A percentile compares a stretch with the other conserved stretches of the same genome.
These are phyloP conservation scores for Calidris pygmaea DNA, from an alignment of 2,113 vertebrate species.

Conservation along the genomic window DNA sequence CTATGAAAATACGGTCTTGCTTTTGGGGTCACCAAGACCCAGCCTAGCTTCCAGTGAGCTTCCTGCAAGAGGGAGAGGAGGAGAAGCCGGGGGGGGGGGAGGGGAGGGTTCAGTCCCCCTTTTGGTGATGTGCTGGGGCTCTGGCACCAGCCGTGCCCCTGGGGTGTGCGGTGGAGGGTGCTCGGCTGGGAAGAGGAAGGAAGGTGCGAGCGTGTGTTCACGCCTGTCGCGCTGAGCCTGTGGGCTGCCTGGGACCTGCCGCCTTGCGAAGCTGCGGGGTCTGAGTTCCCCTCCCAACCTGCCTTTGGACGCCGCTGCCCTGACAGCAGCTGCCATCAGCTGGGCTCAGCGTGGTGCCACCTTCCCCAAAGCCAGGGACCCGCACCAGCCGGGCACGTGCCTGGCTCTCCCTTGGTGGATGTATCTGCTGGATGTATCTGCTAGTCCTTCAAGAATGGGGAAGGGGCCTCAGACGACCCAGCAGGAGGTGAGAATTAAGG, in stretches of 20 bases:
- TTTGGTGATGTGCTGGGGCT: rapidly evolving
- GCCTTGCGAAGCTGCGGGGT: background rate
- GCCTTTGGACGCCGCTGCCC: background rate
- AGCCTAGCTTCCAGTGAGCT: background rate
- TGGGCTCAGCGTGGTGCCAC: background rate
- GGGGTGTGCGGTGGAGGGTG: rapidly evolving
- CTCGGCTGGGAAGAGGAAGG: background rate
- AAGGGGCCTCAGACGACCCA: background rate
- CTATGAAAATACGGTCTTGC: background rate
- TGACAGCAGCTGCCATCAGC: background rate
- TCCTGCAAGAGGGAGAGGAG: background rate
- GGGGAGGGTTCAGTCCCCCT: background rate
- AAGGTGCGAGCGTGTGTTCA: background rate
- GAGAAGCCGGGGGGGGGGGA: too few relatives aligned
- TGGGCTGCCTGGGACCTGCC: background rate
- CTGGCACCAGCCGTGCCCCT: background rate
- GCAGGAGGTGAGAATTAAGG: background rate
- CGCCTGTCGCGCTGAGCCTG: rapidly evolving
- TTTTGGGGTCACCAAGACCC: background rate
- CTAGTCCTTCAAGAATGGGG: background rate
- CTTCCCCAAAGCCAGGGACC: background rate
- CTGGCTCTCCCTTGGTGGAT: background rate
- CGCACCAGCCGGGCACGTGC: background rate
- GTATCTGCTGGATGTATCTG: background rate
- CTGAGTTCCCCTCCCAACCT: background rate